Base-by-base conservation (phyloP, 2,888 invertebrate species). In the Acutogordius australiensis region DNA sequence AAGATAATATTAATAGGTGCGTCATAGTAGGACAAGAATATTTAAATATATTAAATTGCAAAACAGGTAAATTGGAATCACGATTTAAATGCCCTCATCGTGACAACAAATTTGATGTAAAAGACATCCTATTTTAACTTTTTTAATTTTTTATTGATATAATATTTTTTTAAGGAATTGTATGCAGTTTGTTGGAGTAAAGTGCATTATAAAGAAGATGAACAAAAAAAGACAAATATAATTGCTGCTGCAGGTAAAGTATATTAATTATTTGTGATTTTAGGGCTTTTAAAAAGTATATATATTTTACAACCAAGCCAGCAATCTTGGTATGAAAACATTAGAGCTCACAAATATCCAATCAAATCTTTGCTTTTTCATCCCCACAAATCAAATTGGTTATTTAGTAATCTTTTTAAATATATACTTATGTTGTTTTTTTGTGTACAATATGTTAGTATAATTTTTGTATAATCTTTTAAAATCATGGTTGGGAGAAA, bases 11-110 rank as follows among this genome's bases (percentile, higher is more conserved):
- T n/a, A 51, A n/a, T 26, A 30, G 13, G 18, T 57, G 28, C 26
- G 58, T 29, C 8, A 26, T 30, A 28, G 58, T 57, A 28, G 58
- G 58, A 18, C 58, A 57, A 57, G 58, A 57, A 13, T 57, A 57
- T 57, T 57, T 57, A 30, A 29, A 13, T 29, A 57, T 57, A 28
- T 8, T 57, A 28, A 23, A 57, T 29, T 30, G 28, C 23, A 29
- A 29, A 13, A 57, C 28, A 4, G 29, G 26, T 28, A 30, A 26
- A 8, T 2, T 57, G 4, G 30, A 57, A 28, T 28, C 29, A 8
- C 27, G 29, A 57, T 30, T 57, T 29, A 57, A 57, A 30, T 57
- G 58, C 23, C 58, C 58, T 8, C 4, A 8, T 8, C 4, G 30
- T 8, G 23, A 57, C 26, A 29, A 57, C 8, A 30, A 57, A 18